Base-by-base conservation (phyloP, 2,113 vertebrate species). In the Trogon surrucura region DNA sequence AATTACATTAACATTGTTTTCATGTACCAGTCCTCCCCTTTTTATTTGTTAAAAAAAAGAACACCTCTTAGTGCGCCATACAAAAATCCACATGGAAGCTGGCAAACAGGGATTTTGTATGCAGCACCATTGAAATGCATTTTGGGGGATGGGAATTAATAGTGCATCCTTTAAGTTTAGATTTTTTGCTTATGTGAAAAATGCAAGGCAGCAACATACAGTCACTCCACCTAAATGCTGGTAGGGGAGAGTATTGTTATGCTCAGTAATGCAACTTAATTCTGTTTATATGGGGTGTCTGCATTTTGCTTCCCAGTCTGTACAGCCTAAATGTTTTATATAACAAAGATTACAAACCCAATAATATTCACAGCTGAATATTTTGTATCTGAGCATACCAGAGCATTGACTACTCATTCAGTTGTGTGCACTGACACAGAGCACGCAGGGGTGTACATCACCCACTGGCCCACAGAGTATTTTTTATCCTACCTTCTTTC, bases 61-160 rank as follows among this genome's bases (percentile, higher is more conserved):
- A 97, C 92, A 96, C 83, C 96, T 98, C 97, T 98, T 97, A 98
- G 98, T 98, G 98, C 98, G 97, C 98, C 95, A 97, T 98, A 98
- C 96, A 97, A 98, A 98, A 98, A 96, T 95, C 80, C 50, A 70
- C 34, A 75, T 96, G 96, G 97, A 97, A 98, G 97, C 97, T 95
- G 97, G 93, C 96, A 96, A 97, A 98, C 97, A 91, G 96, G 96
- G 97, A 97, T 97, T 98, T 93, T 96, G 91, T 97, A 97, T 97
- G 98, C 96, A 98, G 97, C 96, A 98, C 96, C 97, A 96, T 7
- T 73, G 97, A 97, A 97, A 97, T 96, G 97, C 90, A 94, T 92
- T 77, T 95, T 86, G 72, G 50, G 95, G 80, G 91, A 85, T 53
- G 95, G 91, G 95, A 97, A 88, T 96, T 96, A 78, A 96, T 97